phyloP scores from a whole-genome alignment of 2,797 vertebrate species.

The Lacerta viridis region DNA sequence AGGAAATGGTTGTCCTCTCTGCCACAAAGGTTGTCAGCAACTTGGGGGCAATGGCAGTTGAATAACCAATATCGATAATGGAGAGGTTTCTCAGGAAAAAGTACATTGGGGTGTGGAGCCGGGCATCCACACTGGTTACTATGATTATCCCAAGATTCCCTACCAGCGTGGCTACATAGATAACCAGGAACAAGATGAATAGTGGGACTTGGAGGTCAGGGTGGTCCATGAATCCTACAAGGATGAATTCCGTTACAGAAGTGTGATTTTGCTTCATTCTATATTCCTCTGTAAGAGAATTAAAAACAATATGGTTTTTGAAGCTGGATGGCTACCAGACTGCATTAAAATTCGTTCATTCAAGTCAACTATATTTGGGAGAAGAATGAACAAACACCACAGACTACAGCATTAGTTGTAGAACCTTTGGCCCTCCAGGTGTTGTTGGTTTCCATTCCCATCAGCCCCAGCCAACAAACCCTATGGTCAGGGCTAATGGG shows the following conservation, averaged over 20 bases:
- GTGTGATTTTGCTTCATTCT: too few relatives aligned
- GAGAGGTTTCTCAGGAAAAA: conserved; percentile 4
- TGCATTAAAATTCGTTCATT: too few relatives aligned
- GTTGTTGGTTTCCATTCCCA: too few relatives aligned
- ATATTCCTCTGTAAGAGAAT: too few relatives aligned
- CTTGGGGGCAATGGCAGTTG: not conserved
- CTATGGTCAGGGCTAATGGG: too few relatives aligned
- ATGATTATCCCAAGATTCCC: not conserved
- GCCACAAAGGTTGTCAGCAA: not conserved
- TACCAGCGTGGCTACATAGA: not conserved
- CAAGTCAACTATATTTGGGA: too few relatives aligned
- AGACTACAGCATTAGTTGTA: too few relatives aligned
- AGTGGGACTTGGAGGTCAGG: not conserved
- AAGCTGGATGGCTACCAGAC: too few relatives aligned
- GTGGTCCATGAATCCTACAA: not conserved
- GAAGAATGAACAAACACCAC: too few relatives aligned
- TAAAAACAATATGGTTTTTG: too few relatives aligned
- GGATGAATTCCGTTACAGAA: not conserved
- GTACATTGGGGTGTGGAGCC: not conserved
- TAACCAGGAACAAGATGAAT: not conserved
- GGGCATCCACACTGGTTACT: not conserved
- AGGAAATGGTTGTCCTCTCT: not conserved
- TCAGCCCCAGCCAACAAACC: too few relatives aligned
- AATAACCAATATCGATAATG: not conserved
- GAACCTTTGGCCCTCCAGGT: too few relatives aligned